Evolutionary conservation across 2,888 invertebrate species (phyloP), one percentile per base, ranked within the genome.

Genomic region (Sarcophaga carnaria): DNA sequence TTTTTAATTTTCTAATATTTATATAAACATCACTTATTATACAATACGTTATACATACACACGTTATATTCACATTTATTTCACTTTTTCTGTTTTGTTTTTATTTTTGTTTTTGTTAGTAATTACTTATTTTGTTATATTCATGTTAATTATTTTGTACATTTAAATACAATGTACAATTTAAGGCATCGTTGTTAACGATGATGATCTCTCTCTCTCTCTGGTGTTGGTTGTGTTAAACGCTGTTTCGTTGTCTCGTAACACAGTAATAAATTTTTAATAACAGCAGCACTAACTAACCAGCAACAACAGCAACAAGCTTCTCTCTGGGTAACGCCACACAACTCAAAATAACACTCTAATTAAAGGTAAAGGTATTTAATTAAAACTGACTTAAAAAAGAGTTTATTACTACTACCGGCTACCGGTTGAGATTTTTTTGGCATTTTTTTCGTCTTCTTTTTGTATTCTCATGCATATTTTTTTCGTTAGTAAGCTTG

Each of bases 371-470:
- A 84, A 83, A 81, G 89, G 88, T 90, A 90, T 91, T 90, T 92
- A 92, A 92, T 92, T 92, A 92, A 92, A 92, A 91, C 90, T 91
- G 92, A 91, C 92, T 91, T 91, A 91, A 92, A 77, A 87, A 89
- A 90, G 91, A 90, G 91, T 92, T 91, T 90, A 91, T 92, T 92
- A 92, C 91, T 89, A 89, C 83, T 88, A 90, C 79, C 77, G 86
- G 92, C 92, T 92, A 92, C 92, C 89, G 92, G 54, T 54, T 91
- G 75, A 63, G 59, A 60, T 83, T 72, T 83, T 72, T 64, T 77
- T 25, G 71, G 66, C 54, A 75, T 63, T 70, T 45, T 45, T 11
- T 45, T 54, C 59, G 1, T 22, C 22, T 77, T 37, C 64, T 81
- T 85, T 76, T 25, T 60, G 72, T 81, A 81, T 67, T 75, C 80